Conservation (phyloP, 2,888 invertebrate species). For the Deilephila elpenor region DNA sequence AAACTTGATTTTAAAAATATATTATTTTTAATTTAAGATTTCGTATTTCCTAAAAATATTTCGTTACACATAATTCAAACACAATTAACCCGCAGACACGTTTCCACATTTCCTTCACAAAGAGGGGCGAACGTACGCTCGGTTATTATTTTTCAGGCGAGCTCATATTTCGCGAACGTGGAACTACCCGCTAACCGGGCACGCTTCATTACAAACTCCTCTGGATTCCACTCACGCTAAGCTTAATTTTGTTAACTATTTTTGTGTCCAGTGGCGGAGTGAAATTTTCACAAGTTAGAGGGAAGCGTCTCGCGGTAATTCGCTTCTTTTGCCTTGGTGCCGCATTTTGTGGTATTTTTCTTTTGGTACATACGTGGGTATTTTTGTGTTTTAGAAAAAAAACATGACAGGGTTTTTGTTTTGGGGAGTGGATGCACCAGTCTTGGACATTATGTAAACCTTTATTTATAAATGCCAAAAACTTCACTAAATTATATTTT, state of each 20-base stretch:
- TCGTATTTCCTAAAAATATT: too few relatives aligned
- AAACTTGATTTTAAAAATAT: too few relatives aligned
- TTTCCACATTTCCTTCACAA: neutral
- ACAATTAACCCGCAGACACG: neutral
- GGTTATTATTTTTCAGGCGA: conserved; percentile 18
- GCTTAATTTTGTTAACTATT: conserved; percentile 77
- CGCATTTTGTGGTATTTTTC: conserved; percentile 21
- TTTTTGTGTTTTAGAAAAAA: neutral
- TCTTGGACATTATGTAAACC: too few relatives aligned
- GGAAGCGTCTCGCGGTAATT: conserved; percentile 52
- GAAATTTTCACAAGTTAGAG: conserved; percentile 53
- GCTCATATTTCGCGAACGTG: conserved; percentile 43
- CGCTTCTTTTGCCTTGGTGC: conserved; percentile 47
- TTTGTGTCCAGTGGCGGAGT: conserved; percentile 61
- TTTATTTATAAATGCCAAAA: too few relatives aligned
- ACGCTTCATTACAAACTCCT: conserved; percentile 67
- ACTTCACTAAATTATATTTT: too few relatives aligned
- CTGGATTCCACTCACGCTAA: conserved; percentile 61
- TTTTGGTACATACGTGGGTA: neutral
- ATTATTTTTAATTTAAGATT: too few relatives aligned
- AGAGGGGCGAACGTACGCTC: neutral
- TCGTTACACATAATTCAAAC: too few relatives aligned
- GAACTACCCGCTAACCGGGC: conserved; percentile 45
- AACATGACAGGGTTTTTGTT: too few relatives aligned
- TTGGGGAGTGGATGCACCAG: too few relatives aligned